Base-by-base conservation (phyloP, 2,113 vertebrate species). In the Eulemur rufifrons region DNA sequence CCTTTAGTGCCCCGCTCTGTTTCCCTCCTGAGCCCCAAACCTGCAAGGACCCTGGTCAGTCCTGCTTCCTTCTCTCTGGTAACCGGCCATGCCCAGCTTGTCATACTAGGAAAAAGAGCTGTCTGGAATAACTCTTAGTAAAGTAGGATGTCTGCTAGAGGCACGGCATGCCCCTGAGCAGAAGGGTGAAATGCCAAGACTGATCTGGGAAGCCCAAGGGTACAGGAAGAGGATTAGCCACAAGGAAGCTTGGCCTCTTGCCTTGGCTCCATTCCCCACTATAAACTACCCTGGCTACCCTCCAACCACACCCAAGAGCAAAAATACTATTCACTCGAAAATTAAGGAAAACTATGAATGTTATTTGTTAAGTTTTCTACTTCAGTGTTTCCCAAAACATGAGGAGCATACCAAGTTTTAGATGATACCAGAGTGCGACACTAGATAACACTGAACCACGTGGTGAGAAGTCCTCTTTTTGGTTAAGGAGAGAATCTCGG, bases 341-440 rank as follows among this genome's bases (percentile, higher is more conserved):
- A 92, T 66, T 5, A 73, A 73, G 84, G 59, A 66, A 82, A 85
- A 71, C 52, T 59, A 39, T 29, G 74, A n/a, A 42, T 42, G 59
- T 34, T 63, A 32, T 52, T 34, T 63, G 52, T 6, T 52, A 47
- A 37, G 85, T n/a, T 50, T 89, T 74, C 76, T 32, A 68, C 54
- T 63, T 68, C 85, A 66, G 52, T 47, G 89, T 76, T 68, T 78
- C 94, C 94, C 92, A 76, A 85, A 91, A 82, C 61, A 25, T 10
- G 27, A 63, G 12, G 42, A 29, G 56, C 5, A 15, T 0, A 23
- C 54, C n/a, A 34, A 47, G 39, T 69, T 90, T 37, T 17, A 45
- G 59, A 37, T 39, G 92, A n/a, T 10, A 20, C 23, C 15, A 34
- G 20, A 23, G 5, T 17, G 3, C 39, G 32, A 45, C n/a, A 0